A percentile compares a stretch with the other conserved stretches of the same genome.
These are phyloP conservation scores for Carposina sasakii DNA, from an alignment of 1,140 invertebrate genomes.

Conservation along the genomic window DNA sequence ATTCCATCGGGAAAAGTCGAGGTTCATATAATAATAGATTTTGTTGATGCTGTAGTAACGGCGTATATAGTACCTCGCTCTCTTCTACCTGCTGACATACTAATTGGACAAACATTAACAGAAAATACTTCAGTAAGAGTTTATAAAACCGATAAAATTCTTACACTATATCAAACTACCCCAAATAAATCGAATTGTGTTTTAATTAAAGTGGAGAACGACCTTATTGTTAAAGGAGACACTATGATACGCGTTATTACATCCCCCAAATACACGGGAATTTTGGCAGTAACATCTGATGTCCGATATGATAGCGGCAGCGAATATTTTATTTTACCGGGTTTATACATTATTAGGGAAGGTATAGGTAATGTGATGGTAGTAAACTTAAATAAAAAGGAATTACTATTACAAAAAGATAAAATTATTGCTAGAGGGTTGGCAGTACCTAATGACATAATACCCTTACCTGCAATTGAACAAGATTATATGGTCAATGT, in stretches of 20 bases:
- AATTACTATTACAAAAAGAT: not conserved
- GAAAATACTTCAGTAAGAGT: not conserved
- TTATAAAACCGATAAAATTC: conserved; percentile 4
- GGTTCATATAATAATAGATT: not conserved
- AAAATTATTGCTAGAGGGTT: not conserved
- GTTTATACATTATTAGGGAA: not conserved
- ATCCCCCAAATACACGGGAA: not conserved
- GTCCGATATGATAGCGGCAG: not conserved
- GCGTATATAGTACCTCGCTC: not conserved
- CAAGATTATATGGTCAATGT: not conserved
- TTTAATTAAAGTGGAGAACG: not conserved
- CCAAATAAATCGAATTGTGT: not conserved
- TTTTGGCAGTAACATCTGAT: not conserved
- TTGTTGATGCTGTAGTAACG: not conserved
- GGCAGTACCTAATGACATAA: not conserved
- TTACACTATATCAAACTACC: not conserved
- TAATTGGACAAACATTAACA: conserved; percentile 3
- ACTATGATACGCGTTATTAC: not conserved
- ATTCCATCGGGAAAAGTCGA: not conserved
- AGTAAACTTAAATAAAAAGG: not conserved
- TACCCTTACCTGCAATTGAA: not conserved
- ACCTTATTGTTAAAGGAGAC: not conserved
- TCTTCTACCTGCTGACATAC: conserved; percentile 5
- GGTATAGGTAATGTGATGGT: not conserved
- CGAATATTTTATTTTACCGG: conserved; percentile 3